Evolutionary conservation across 2,113 vertebrate genomes (phyloP).

Genomic region (Glareola pratincola): DNA sequence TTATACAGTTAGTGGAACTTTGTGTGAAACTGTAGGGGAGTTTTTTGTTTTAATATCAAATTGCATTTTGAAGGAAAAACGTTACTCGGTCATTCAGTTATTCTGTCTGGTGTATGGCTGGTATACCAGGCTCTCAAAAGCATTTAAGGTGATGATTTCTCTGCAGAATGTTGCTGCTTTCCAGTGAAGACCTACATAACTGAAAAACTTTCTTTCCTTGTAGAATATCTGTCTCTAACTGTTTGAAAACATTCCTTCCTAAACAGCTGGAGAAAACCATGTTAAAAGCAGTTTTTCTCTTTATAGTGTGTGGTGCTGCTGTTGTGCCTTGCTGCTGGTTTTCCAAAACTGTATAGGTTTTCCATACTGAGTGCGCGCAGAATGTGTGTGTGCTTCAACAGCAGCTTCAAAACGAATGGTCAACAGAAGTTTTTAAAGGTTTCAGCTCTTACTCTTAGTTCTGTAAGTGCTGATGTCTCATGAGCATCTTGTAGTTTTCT

Average conservation of each 20-base stretch:
- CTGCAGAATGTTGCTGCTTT: background rate
- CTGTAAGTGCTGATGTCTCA: rapidly evolving
- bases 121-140: background rate
- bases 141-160: background rate
- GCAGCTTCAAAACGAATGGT: background rate
- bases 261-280: background rate
- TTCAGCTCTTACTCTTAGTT: background rate
- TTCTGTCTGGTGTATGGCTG: background rate
- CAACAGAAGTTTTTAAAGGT: background rate
- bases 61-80: background rate
- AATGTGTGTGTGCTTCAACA: no score
- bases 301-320: background rate
- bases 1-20: background rate
- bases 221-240: background rate
- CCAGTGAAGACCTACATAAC: rapidly evolving
- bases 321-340: background rate
- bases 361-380: rapidly evolving
- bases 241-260: background rate
- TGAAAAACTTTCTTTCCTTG: background rate
- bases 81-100: background rate
- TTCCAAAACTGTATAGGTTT: no score
- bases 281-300: background rate
- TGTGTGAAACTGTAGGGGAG: background rate
- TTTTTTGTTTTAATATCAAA: background rate
- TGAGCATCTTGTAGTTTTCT: background rate